phyloP scores from a whole-genome alignment of 2,888 invertebrate species.

The Synanthedon tipuliformis region DNA sequence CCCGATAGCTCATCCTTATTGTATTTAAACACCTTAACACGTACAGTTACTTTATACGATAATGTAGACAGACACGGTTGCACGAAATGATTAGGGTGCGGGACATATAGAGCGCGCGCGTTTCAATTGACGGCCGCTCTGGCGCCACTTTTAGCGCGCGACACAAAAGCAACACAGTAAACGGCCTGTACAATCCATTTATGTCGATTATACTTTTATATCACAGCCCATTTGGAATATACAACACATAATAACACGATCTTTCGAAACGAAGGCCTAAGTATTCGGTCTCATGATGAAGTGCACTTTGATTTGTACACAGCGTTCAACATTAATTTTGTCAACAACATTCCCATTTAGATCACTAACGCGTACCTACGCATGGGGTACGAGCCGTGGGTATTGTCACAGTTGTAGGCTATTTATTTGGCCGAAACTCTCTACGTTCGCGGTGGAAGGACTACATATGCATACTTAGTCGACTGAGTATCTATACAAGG shows the following conservation, averaged over 20 bases:
- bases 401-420: not conserved
- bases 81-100: slow-evolving; percentile 41
- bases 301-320: slow-evolving; percentile 71
- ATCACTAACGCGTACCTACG: slow-evolving; percentile 40
- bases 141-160: slow-evolving; percentile 24
- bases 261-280: slow-evolving; percentile 61
- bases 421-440: not conserved
- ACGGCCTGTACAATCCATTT: slow-evolving; percentile 77
- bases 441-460: not conserved
- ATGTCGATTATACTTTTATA: slow-evolving; percentile 74
- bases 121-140: slow-evolving; percentile 52
- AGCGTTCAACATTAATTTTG: slow-evolving; percentile 61
- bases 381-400: slow-evolving; percentile 3
- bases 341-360: slow-evolving; percentile 40
- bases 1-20: slow-evolving; percentile 43
- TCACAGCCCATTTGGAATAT: slow-evolving; percentile 88
- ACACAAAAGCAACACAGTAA: slow-evolving; percentile 35
- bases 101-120: slow-evolving; percentile 35
- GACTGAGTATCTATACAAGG: slow-evolving; percentile 9
- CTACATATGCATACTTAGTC: not conserved
- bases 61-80: slow-evolving; percentile 46
- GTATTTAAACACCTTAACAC: slow-evolving; percentile 62
- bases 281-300: slow-evolving; percentile 53
- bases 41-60: slow-evolving; percentile 50
- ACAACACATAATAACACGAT: slow-evolving; percentile 65